A percentile compares a stretch with the other conserved stretches of the same genome.
Conservation (phyloP, 2,888 invertebrate genomes). For the Phortica okadai region DNA sequence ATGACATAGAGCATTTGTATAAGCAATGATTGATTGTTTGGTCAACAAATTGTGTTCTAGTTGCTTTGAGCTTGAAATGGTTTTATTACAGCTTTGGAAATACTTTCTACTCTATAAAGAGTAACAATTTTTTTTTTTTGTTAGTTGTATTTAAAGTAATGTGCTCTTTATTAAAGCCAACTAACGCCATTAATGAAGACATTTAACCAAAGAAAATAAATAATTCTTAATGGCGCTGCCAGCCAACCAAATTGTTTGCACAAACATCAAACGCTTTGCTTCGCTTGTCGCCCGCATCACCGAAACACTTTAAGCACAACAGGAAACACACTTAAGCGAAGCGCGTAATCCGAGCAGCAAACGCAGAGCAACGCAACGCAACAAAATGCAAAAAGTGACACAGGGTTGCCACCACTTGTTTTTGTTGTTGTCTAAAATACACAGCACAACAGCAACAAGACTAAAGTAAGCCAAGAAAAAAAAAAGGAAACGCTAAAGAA, state of each 20-base stretch:
- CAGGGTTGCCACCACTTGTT: not conserved
- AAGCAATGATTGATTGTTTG: too few relatives aligned
- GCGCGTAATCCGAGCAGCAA: constrained; percentile 70
- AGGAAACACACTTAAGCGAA: constrained; percentile 67
- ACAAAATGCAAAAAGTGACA: constrained; percentile 55
- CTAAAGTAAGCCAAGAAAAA: constrained; percentile 32
- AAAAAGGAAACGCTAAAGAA: constrained; percentile 42
- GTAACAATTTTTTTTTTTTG: not conserved
- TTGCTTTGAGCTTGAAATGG: not conserved
- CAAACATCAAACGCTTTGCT: constrained; percentile 21
- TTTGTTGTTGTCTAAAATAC: not conserved
- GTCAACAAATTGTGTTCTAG: too few relatives aligned
- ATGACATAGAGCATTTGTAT: too few relatives aligned
- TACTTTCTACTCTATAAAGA: not conserved
- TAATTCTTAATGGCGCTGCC: constrained; percentile 34
- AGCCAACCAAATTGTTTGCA: constrained; percentile 20
- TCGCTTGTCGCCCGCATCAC: constrained; percentile 39
- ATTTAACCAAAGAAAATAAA: constrained; percentile 49
- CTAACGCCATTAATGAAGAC: constrained; percentile 62
- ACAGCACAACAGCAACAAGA: constrained; percentile 24
- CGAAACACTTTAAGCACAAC: constrained; percentile 61
- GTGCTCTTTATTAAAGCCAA: not conserved
- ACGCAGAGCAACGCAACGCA: constrained; percentile 37
- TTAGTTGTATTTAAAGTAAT: not conserved
- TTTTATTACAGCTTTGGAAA: not conserved